phyloP scores from a whole-genome alignment of 64 coral and sea anemone genomes.

The Pachyseris speciosa region DNA sequence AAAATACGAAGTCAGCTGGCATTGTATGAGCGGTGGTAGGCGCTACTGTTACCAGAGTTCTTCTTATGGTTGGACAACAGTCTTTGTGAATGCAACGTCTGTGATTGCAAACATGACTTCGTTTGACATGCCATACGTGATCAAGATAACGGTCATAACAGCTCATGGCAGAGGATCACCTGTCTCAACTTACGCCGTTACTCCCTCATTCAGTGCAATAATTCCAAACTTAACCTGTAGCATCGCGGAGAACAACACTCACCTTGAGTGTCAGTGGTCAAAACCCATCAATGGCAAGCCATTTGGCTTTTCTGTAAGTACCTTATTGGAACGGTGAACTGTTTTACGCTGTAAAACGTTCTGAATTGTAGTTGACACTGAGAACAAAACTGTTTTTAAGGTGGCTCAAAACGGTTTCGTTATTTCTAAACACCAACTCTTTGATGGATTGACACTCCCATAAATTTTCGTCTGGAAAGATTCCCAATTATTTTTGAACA shows the following conservation, averaged over 20 bases:
- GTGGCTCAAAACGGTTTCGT: no score
- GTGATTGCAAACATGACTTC: neutral
- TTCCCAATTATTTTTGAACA: no score
- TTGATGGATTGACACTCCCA: no score
- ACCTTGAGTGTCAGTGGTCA: neutral
- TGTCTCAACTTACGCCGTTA: no score
- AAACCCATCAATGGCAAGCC: neutral
- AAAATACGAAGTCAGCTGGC: constrained; percentile 3
- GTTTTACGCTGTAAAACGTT: no score
- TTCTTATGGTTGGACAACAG: neutral
- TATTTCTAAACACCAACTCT: no score
- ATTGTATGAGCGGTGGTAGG: neutral
- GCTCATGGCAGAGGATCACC: neutral
- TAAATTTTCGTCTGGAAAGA: no score
- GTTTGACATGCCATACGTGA: neutral
- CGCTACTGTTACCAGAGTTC: neutral
- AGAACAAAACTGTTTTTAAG: no score
- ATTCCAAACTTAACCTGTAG: neutral
- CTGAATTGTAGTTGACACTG: no score
- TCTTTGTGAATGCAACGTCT: neutral
- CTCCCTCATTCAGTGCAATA: neutral
- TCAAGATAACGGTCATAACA: neutral
- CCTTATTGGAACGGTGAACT: neutral
- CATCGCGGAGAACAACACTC: no score
- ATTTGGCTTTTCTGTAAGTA: constrained; percentile 1